Base-by-base conservation (phyloP, 2,797 vertebrate genomes). In the Oryzias sinensis region DNA sequence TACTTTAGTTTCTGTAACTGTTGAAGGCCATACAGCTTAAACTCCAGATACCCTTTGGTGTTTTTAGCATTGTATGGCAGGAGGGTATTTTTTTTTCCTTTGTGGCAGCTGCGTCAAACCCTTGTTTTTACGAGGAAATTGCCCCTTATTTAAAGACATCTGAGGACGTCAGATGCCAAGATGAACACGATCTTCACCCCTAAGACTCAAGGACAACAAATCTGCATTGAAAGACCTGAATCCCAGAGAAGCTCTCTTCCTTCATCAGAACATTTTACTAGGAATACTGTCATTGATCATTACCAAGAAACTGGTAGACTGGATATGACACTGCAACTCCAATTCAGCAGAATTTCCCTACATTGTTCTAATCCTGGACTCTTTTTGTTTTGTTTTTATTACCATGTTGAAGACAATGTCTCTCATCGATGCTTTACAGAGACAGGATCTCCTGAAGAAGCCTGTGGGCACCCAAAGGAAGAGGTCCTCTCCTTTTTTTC, bases 391-490 rank as follows among this genome's bases (percentile, higher is more conserved):
- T 37, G 33, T 37, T 37, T 37, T 37, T 37, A 37, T 37, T 37
- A 37, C 33, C 33, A 37, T 9, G 33, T 37, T 37, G 33, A 37
- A 37, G 33, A 37, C 33, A 56, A 73, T 41, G 37, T 53, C 46
- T 64, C 65, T 77, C 68, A 49, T 62, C 24, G 29, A 20, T 4
- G 42, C 43, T 60, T 50, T 57, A 69, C 70, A 70, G 53, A 60
- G 68, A 69, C 65, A 75, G 81, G 74, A 81, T 81, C 80, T 81
- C 74, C 77, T 48, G 22, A 55, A 74, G 68, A 56, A 58, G 49
- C 45, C 57, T 33, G 45, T 70, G 46, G 54, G 66, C 73, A 82
- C 83, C 79, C 73, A 79, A 84, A 89, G 77, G 79, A 73, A 87
- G 18, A 14, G 17, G 52, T 33, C 57, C 40, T 52, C 80, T 84